phyloP scores from a whole-genome alignment of 1,140 invertebrate genomes.

The Lucilia sericata region DNA sequence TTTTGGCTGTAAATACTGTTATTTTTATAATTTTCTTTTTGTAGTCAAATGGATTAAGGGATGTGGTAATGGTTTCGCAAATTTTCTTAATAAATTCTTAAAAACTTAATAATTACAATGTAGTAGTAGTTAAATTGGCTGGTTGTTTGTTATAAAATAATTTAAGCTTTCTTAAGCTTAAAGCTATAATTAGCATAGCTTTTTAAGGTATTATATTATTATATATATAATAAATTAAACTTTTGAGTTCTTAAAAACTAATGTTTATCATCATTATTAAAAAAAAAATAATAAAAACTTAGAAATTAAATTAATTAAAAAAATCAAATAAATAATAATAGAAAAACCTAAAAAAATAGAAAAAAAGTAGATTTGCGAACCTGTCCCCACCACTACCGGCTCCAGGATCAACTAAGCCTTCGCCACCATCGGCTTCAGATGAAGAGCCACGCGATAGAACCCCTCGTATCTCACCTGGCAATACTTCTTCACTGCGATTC shows the following conservation, averaged over 20 bases:
- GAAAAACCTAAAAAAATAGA: slow-evolving; percentile 45
- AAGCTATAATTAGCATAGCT: slow-evolving; percentile 31
- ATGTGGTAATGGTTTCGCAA: slow-evolving; percentile 45
- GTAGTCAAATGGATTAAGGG: slow-evolving; percentile 15
- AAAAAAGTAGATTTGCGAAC: slow-evolving; percentile 70
- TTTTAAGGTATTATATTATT: slow-evolving; percentile 1
- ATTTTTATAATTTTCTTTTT: slow-evolving; percentile 11
- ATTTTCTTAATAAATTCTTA: slow-evolving; percentile 22
- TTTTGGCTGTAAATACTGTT: slow-evolving; percentile 14
- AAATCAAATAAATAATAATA: slow-evolving; percentile 50
- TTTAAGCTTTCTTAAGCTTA: slow-evolving; percentile 33
- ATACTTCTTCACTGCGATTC: slow-evolving; percentile 94
- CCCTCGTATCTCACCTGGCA: slow-evolving; percentile 85
- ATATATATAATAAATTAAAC: background rate
- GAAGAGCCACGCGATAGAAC: slow-evolving; percentile 85
- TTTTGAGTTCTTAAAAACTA: slow-evolving; percentile 42
- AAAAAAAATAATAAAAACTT: slow-evolving; percentile 38
- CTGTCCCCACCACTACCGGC: slow-evolving; percentile 75
- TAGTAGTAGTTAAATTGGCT: background rate
- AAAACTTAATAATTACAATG: slow-evolving; percentile 21
- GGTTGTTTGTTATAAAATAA: background rate
- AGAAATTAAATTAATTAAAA: slow-evolving; percentile 45
- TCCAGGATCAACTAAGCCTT: slow-evolving; percentile 79
- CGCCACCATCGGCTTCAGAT: slow-evolving; percentile 89
- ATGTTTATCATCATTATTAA: slow-evolving; percentile 63